Base-by-base conservation (phyloP, 2,113 vertebrate genomes). In the Saimiri boliviensis region DNA sequence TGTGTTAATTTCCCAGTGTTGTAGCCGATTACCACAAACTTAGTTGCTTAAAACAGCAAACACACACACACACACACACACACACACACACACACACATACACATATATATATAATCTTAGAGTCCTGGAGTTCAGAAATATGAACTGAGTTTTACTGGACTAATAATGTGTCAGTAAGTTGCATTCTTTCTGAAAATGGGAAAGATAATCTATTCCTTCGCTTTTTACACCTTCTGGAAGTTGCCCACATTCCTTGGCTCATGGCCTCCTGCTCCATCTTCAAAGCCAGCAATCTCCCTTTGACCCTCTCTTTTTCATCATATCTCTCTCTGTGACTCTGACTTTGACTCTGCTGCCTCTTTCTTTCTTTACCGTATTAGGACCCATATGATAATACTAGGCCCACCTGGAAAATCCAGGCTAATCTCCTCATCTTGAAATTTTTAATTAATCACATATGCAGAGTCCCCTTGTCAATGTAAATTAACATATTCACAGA, bases 231-330 rank as follows among this genome's bases (percentile, higher is more conserved):
- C 2, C 9, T 70, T 27, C 13, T 45, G n/a, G 27, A 70, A 2
- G 5, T 5, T 1, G 1, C 2, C 21, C 37, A 37, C 14, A 8
- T 25, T 13, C 14, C 13, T 76, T 45, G 54, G 20, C 0, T 54
- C 14, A 0, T 12, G 35, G 0, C 0, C 4, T 25, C 27, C 3
- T 70, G 2, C 32, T 86, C 32, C 1, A 23, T 25, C 66, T 76
- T 54, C 56, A 93, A 85, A 81, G 32, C 5, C n/a, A 76, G 25
- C 5, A 87, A 25, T 45, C 32, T 45, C 16, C 42, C 2, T 35
- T 11, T 11, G 9, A 74, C 5, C 16, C 21, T 32, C 5, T 30
- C 25, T 81, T 27, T 47, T 3, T 40, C 73, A 52, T 82, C 12
- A 13, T 19, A 27, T 19, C 4, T 47, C 25, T 23, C 68, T 30